Conservation (phyloP, 2,797 vertebrate genomes). For the Graptemys geographica region DNA sequence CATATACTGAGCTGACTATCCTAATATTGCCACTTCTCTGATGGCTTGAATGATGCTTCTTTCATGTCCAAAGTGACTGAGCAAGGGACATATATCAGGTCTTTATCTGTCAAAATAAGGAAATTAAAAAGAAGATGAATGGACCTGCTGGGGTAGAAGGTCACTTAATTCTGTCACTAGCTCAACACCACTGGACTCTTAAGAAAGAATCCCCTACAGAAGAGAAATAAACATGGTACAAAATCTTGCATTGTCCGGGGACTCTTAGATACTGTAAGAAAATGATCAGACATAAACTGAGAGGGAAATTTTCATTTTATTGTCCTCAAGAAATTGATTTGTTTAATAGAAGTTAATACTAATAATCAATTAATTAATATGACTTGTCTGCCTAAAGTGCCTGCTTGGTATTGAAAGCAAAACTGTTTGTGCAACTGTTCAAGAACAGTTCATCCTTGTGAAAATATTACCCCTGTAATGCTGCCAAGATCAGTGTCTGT, state of each 20-base stretch:
- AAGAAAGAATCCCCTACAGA: conserved; percentile 7
- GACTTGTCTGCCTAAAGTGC: not conserved
- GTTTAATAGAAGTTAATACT: not conserved
- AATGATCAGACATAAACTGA: not conserved
- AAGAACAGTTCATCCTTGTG: conserved; percentile 37
- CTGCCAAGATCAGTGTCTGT: not conserved
- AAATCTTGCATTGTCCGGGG: not conserved
- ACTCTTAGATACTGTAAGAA: not conserved
- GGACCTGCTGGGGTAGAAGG: not conserved
- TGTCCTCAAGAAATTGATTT: not conserved
- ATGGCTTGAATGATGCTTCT: not conserved
- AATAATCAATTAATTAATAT: not conserved
- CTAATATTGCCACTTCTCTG: conserved; percentile 23
- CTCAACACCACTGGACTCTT: conserved; percentile 23
- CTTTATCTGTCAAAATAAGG: conserved; percentile 42
- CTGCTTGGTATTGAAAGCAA: not conserved
- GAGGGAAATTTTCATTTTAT: conserved; percentile 3
- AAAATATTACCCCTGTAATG: conserved; percentile 52
- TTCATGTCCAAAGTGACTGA: not conserved
- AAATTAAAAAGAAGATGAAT: conserved; percentile 19
- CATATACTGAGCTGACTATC: not conserved
- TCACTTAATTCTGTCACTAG: not conserved
- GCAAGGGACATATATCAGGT: not conserved
- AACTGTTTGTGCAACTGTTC: not conserved
- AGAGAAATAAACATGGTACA: not conserved